These are phyloP conservation scores for Drosophila malerkotliana DNA, from an alignment of 1,140 invertebrate species.

Conservation along the genomic window DNA sequence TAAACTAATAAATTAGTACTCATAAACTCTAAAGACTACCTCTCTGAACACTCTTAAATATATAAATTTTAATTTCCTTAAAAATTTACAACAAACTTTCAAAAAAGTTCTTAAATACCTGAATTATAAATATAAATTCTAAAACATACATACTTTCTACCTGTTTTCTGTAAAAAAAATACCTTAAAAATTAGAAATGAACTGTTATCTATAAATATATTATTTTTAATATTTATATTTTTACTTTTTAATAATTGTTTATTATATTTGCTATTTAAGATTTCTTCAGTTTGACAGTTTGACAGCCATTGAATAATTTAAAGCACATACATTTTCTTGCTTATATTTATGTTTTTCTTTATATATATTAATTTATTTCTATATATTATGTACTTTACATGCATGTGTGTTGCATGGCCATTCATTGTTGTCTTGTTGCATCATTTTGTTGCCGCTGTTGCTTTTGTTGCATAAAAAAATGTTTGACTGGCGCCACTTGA, in stretches of 20 bases:
- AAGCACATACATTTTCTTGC: neutral
- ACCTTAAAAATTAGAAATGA: too few relatives aligned
- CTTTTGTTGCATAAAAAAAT: conserved; percentile 53
- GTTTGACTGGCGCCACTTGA: conserved; percentile 80
- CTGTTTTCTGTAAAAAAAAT: too few relatives aligned
- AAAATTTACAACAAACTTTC: too few relatives aligned
- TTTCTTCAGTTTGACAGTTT: neutral
- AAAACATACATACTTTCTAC: too few relatives aligned
- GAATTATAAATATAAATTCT: too few relatives aligned
- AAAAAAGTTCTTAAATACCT: too few relatives aligned
- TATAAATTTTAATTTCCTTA: too few relatives aligned
- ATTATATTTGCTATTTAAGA: neutral
- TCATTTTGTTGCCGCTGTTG: conserved; percentile 23
- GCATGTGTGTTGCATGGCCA: conserved; percentile 33
- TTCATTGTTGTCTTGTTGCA: conserved; percentile 48
- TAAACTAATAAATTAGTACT: too few relatives aligned
- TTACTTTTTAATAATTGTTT: neutral
- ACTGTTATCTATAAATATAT: too few relatives aligned
- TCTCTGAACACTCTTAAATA: too few relatives aligned
- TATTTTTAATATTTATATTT: neutral
- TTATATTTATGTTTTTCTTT: neutral
- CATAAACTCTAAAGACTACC: too few relatives aligned
- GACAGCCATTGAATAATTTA: neutral
- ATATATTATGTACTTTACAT: conserved; percentile 1
- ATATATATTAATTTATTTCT: neutral